phyloP scores from a whole-genome alignment of 2,113 vertebrate species.

The Protobothrops flavoviridis region DNA sequence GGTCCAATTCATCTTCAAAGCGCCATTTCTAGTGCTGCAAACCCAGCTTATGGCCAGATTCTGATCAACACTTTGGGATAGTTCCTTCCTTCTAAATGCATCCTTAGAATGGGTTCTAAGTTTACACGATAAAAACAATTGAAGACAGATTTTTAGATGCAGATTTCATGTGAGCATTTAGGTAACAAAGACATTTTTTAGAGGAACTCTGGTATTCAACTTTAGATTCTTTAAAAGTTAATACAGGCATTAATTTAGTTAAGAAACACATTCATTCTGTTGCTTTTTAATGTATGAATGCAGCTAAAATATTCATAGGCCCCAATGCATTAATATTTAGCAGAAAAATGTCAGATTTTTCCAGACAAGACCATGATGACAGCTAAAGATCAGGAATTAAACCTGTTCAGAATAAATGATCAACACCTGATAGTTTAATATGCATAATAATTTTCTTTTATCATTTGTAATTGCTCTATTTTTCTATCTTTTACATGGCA shows the following conservation, averaged over 20 bases:
- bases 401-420: neutral
- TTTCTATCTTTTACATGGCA: neutral
- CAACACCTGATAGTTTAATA: neutral
- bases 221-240: neutral
- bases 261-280: neutral
- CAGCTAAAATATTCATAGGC: neutral
- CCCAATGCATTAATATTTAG: neutral
- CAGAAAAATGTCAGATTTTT: neutral
- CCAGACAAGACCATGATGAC: no score
- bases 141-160: neutral
- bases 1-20: conserved; percentile 42
- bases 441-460: neutral
- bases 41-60: conserved; percentile 17
- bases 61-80: neutral
- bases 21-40: conserved; percentile 36
- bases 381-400: neutral
- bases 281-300: neutral
- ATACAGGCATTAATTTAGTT: neutral
- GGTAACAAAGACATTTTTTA: neutral
- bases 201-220: neutral
- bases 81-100: neutral
- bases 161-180: neutral
- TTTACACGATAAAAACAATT: neutral
- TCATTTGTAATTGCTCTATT: neutral
- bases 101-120: neutral